phyloP scores from a whole-genome alignment of 2,113 vertebrate species.

The Gobio gobio region DNA sequence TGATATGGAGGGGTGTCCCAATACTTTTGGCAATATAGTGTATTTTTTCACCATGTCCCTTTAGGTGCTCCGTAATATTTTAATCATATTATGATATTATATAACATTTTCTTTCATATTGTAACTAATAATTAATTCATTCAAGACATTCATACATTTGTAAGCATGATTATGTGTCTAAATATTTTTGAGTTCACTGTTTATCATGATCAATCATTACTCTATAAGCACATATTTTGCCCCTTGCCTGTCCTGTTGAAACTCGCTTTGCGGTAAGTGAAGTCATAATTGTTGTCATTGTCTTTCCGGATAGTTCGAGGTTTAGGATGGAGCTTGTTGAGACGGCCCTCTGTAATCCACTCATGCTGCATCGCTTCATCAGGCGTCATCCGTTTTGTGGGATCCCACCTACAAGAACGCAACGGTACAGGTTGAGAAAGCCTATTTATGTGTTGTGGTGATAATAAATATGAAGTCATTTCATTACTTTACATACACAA shows the following conservation, averaged over 20 bases:
- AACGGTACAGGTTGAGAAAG: background rate
- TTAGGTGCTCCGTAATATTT: background rate
- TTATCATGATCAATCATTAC: background rate
- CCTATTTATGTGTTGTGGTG: background rate
- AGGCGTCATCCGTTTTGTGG: slow-evolving; percentile 87
- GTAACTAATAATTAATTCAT: background rate
- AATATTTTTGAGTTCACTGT: background rate
- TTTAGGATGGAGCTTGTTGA: slow-evolving; percentile 73
- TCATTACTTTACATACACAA: slow-evolving; percentile 72
- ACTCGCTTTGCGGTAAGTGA: slow-evolving; percentile 60
- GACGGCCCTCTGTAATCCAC: slow-evolving; percentile 86
- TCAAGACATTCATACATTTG: background rate
- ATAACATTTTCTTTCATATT: background rate
- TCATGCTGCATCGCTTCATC: slow-evolving; percentile 87
- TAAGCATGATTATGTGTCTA: background rate
- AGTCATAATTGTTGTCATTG: slow-evolving; percentile 69
- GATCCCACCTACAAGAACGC: slow-evolving; percentile 84
- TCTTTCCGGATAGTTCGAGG: slow-evolving; percentile 72
- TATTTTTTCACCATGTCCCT: too few relatives aligned
- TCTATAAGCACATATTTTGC: background rate
- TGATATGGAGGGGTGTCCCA: too few relatives aligned
- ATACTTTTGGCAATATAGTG: too few relatives aligned
- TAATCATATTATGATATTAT: background rate
- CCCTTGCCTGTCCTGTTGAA: slow-evolving; percentile 65
- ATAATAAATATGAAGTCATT: background rate